A percentile compares a stretch with the other conserved stretches of the same genome.
phyloP scores from a whole-genome alignment of 2,113 vertebrate genomes.

The Seriola quinqueradiata region DNA sequence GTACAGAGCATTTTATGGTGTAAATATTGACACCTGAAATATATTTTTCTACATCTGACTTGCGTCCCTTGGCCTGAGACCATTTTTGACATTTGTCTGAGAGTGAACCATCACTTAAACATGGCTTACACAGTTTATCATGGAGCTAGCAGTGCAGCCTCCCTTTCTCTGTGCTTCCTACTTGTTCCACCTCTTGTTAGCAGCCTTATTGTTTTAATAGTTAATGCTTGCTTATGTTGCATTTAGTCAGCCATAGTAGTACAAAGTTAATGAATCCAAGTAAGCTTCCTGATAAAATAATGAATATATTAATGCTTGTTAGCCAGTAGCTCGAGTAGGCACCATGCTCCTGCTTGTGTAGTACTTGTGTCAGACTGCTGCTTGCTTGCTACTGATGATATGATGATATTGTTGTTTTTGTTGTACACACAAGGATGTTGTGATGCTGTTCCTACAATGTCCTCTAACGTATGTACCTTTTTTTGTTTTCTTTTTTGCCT shows the following conservation, averaged over 20 bases:
- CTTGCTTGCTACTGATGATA: slow-evolving; percentile 90
- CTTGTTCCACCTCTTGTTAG: slow-evolving; percentile 76
- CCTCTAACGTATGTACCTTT: slow-evolving; percentile 83
- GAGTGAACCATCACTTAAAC: slow-evolving; percentile 83
- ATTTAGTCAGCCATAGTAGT: slow-evolving; percentile 70
- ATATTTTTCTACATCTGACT: slow-evolving; percentile 1
- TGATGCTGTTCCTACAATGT: slow-evolving; percentile 67
- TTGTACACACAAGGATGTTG: slow-evolving; percentile 80
- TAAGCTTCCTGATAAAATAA: slow-evolving; percentile 47
- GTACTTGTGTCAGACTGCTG: slow-evolving; percentile 91
- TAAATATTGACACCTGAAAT: background rate
- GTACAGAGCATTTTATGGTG: background rate
- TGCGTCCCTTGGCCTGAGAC: slow-evolving; percentile 61
- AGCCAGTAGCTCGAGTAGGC: slow-evolving; percentile 77
- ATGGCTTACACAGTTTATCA: slow-evolving; percentile 89
- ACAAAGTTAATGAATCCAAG: slow-evolving; percentile 55
- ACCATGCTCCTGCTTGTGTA: slow-evolving; percentile 85
- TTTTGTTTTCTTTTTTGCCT: slow-evolving; percentile 79
- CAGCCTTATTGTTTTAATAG: slow-evolving; percentile 80
- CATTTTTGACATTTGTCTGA: slow-evolving; percentile 63
- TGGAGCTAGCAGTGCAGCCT: slow-evolving; percentile 94
- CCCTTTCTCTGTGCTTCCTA: slow-evolving; percentile 83
- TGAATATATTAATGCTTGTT: slow-evolving; percentile 71
- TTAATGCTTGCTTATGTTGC: slow-evolving; percentile 87
- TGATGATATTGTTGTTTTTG: slow-evolving; percentile 82